A percentile compares a stretch with the other conserved stretches of the same genome.
phyloP scores from a whole-genome alignment of 2,113 vertebrate species.

The Pristiophorus japonicus region DNA sequence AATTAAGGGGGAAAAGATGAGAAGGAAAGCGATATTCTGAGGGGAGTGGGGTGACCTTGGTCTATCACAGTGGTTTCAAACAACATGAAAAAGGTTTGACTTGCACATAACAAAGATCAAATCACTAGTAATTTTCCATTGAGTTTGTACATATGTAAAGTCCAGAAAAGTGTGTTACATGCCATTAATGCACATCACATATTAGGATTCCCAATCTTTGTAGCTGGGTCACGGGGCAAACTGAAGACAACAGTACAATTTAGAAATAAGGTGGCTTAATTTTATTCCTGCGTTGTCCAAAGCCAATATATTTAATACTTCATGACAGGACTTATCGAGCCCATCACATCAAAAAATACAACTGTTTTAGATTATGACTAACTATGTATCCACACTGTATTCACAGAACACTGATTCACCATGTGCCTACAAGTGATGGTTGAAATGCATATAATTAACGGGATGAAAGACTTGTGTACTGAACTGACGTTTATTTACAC shows the following conservation, averaged over 20 bases:
- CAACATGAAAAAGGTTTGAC: not conserved
- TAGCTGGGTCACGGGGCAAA: not conserved
- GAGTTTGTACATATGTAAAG: not conserved
- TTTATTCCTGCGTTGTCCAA: not conserved
- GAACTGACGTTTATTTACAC: not conserved
- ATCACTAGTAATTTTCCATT: not conserved
- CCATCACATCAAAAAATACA: not conserved
- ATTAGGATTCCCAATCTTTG: not conserved
- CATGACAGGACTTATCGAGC: not conserved
- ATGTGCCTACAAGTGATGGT: not conserved
- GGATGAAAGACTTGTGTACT: not conserved
- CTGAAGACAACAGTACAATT: not conserved
- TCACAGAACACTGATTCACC: not conserved
- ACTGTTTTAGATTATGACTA: not conserved
- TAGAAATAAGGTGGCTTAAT: not conserved
- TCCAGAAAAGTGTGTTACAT: not conserved
- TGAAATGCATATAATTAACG: not conserved
- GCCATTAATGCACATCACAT: not conserved
- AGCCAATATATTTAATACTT: not conserved
- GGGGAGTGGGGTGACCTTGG: not conserved
- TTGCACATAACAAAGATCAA: conserved; percentile 1
- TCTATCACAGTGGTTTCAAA: not conserved
- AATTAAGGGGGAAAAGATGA: not conserved
- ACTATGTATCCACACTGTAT: not conserved
- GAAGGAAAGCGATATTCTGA: not conserved